Percentiles rank a stretch among this genome's conserved stretches.
These are phyloP conservation scores for Calliscelio sp. DNA, from an alignment of 2,888 invertebrate species.

Conservation along the genomic window DNA sequence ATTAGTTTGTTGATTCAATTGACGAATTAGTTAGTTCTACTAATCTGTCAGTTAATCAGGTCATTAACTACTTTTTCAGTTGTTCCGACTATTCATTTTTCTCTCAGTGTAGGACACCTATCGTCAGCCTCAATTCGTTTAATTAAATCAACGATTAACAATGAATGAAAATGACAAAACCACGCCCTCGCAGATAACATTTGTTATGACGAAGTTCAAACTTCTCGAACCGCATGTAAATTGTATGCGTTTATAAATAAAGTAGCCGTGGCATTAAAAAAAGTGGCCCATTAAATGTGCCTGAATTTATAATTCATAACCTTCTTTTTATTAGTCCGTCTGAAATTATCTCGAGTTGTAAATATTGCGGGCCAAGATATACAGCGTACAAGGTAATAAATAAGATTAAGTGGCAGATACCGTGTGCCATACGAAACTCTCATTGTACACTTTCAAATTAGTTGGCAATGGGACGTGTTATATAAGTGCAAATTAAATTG, in stretches of 20 bases:
- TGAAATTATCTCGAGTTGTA: constrained; percentile 42
- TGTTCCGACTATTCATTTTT: too few relatives aligned
- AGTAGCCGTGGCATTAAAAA: too few relatives aligned
- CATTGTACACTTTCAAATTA: constrained; percentile 48
- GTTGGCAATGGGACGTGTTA: constrained; percentile 8
- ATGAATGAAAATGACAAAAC: neutral
- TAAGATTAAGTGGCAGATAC: constrained; percentile 49
- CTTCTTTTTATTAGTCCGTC: constrained; percentile 19
- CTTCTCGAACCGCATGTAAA: neutral
- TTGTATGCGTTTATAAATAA: too few relatives aligned
- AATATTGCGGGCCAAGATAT: constrained; percentile 46
- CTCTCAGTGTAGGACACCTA: too few relatives aligned
- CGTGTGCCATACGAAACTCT: constrained; percentile 35
- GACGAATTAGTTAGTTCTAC: too few relatives aligned
- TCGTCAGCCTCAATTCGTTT: neutral
- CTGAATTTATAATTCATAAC: constrained; percentile 35
- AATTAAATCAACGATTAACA: constrained; percentile 29
- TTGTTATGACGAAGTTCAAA: too few relatives aligned
- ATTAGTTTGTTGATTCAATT: too few relatives aligned
- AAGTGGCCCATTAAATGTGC: neutral
- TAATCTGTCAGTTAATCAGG: too few relatives aligned
- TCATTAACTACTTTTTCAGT: too few relatives aligned
- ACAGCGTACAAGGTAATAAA: constrained; percentile 48
- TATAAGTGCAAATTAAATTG: constrained; percentile 51
- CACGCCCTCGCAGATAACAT: neutral